These are phyloP conservation scores for Poecile atricapillus DNA, from an alignment of 2,113 vertebrate genomes.

Conservation along the genomic window DNA sequence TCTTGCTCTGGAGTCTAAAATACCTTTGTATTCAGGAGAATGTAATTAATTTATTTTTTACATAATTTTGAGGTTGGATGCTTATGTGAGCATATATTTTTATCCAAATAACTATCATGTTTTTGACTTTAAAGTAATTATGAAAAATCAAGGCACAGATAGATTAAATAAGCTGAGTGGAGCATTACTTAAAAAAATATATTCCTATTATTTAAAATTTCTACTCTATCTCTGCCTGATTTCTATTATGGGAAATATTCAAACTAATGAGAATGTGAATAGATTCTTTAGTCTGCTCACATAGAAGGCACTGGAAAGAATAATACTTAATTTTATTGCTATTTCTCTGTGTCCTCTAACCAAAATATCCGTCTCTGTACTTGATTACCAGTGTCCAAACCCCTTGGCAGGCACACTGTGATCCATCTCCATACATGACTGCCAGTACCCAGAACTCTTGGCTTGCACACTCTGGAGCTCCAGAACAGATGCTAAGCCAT, in stretches of 20 bases:
- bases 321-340: neutral
- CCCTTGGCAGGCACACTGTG: neutral
- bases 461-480: neutral
- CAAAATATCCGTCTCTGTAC: neutral
- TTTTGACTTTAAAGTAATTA: neutral
- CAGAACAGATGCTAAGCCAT: neutral
- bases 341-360: neutral
- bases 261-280: neutral
- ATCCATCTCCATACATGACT: neutral
- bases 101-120: neutral
- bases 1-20: neutral
- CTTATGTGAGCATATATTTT: neutral
- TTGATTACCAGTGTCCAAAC: neutral
- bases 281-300: neutral
- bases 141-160: neutral
- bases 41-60: neutral
- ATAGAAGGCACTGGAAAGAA: neutral
- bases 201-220: neutral
- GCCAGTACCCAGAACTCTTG: neutral
- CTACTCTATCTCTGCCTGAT: neutral
- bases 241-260: neutral
- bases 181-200: neutral
- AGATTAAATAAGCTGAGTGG: neutral
- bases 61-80: neutral
- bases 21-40: neutral